Evolutionary conservation across 1,140 invertebrate species (phyloP), one percentile per base, ranked within the genome.

Genomic region (Drosophila sturtevanti): DNA sequence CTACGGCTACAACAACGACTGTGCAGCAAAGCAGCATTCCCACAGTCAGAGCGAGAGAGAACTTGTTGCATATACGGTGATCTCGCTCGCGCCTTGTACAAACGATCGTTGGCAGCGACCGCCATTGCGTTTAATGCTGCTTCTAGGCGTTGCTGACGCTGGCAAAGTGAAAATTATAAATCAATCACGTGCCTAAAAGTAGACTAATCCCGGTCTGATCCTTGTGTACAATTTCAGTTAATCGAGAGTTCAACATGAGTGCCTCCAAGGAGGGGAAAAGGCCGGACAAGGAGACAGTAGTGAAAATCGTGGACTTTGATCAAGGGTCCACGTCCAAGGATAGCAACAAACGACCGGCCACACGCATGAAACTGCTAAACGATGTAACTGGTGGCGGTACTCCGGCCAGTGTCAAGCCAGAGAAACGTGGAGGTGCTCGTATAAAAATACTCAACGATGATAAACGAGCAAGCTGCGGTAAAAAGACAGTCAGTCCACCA

Each of bases 91-190:
- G 63, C 41, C 7, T 79, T 56, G 12, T 4, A 9, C 24, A 34
- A 18, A 18, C 52, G 67, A 77, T 86, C 79, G 37, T 37, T 44
- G 18, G 52, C 60, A 7, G 16, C 52, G 48, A 70, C 59, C 82
- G 89, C 87, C 87, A 90, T 81, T 81, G 78, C 79, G 62, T 56
- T 75, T 52, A 64, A 54, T 77, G 74, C 81, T 77, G 79, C 80
- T 90, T 90, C 79, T 90, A 90, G 87, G 87, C 87, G 87, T 90
- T 90, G 87, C 77, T 90, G 87, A 90, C 87, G 87, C 77, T 75
- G 82, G 67, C 86, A 78, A 77, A 79, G 68, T 51, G 54, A 56
- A 68, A 68, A 56, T 67, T 77, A 76, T 76, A 37, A 70, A 59
- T 87, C 75, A 68, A 69, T 71, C 67, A 81, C 70, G 73, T 72